phyloP scores from a whole-genome alignment of 2,888 invertebrate species.

The Subacronicta megacephala region DNA sequence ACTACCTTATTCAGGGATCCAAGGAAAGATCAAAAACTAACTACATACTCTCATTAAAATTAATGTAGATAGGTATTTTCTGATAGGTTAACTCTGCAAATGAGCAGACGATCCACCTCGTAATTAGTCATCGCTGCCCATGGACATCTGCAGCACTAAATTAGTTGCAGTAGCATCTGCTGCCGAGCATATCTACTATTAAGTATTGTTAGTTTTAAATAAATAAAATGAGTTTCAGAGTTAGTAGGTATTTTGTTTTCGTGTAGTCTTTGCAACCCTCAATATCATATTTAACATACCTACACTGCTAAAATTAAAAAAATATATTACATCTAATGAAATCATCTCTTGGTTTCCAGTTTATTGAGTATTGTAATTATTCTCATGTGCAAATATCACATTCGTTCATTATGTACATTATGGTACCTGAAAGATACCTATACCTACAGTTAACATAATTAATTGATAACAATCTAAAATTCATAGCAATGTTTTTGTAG shows the following conservation, averaged over 20 bases:
- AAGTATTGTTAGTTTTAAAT: no score
- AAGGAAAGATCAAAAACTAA: not conserved
- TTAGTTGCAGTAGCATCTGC: no score
- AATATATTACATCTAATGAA: slow-evolving; percentile 1
- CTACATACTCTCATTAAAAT: no score
- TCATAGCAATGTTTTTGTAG: slow-evolving; percentile 7
- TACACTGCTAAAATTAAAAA: not conserved
- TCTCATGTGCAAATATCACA: slow-evolving; percentile 35
- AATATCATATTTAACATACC: not conserved
- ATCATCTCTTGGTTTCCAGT: slow-evolving; percentile 16
- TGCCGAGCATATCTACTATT: no score
- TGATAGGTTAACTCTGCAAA: no score
- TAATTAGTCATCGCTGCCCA: no score
- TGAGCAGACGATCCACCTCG: no score
- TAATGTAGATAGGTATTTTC: no score
- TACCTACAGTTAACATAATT: slow-evolving; percentile 12
- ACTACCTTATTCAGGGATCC: slow-evolving; percentile 8
- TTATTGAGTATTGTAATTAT: slow-evolving; percentile 50
- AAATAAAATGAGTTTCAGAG: no score
- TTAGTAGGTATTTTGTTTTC: not conserved
- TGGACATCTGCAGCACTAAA: no score
- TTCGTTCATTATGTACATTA: slow-evolving; percentile 7
- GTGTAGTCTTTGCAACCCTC: not conserved
- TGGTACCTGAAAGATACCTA: not conserved
- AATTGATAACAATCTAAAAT: slow-evolving; percentile 26